These are phyloP conservation scores for Falcaria lacertinaria DNA, from an alignment of 2,888 invertebrate species.

Conservation along the genomic window DNA sequence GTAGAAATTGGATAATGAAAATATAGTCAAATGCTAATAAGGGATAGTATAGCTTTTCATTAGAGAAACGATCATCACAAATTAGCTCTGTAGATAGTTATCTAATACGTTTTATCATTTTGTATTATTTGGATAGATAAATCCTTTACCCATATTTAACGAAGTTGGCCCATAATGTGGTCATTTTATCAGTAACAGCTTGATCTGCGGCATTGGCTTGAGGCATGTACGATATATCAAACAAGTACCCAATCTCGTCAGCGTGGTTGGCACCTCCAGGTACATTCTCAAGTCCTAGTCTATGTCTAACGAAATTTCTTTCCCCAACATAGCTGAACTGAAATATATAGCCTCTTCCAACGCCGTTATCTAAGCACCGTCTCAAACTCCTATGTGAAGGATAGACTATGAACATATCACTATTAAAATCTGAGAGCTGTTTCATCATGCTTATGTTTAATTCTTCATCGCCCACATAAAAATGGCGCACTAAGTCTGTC, in stretches of 20 bases:
- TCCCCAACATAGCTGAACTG: conserved; percentile 13
- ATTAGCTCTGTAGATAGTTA: too few species aligned
- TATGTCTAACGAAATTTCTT: conserved; percentile 25
- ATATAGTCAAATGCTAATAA: too few species aligned
- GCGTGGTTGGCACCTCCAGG: conserved; percentile 9
- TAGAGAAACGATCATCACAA: too few species aligned
- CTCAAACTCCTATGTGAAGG: conserved; percentile 20
- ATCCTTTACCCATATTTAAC: background rate
- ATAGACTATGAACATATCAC: too few species aligned
- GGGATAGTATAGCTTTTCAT: too few species aligned
- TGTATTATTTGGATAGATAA: too few species aligned
- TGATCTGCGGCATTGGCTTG: background rate
- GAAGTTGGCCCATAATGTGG: background rate
- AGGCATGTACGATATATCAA: conserved; percentile 7
- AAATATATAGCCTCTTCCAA: too few species aligned
- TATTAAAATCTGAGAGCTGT: background rate
- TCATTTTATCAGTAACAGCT: background rate
- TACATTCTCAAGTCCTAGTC: background rate
- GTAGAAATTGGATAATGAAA: too few species aligned
- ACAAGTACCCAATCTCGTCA: conserved; percentile 15
- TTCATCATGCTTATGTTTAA: conserved; percentile 12
- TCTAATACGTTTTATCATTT: too few species aligned
- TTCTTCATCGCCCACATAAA: conserved; percentile 30
- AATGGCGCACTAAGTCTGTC: conserved; percentile 16
- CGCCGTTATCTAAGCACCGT: conserved; percentile 14